Evolutionary conservation across 35 echinoderm and acorn worm species (phyloP).

Genomic region (Hemicentrotus pulcherrimus): DNA sequence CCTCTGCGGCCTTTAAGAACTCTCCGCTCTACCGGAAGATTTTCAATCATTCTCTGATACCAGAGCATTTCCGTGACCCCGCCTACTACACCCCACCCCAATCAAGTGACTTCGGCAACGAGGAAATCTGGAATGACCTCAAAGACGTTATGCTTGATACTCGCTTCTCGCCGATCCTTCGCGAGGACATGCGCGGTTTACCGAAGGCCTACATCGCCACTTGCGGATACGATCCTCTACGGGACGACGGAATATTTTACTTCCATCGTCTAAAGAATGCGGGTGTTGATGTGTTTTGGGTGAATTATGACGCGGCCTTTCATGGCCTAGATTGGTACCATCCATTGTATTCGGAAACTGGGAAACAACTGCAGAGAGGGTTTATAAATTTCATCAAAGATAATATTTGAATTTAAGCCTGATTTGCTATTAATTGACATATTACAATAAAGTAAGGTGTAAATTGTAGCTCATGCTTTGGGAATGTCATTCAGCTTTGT

Average conservation of each 20-base stretch:
- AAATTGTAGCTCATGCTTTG: no score
- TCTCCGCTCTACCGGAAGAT: background rate
- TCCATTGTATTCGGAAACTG: background rate
- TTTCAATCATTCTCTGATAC: background rate
- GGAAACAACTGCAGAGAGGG: background rate
- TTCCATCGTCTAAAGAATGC: constrained; percentile 60
- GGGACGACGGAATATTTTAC: constrained; percentile 88
- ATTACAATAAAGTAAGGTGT: no score
- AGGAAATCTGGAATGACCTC: constrained; percentile 26
- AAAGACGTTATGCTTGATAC: constrained; percentile 51
- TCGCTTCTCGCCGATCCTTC: constrained; percentile 56
- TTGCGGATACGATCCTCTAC: constrained; percentile 63
- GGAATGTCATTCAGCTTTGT: no score
- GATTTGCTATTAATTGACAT: no score
- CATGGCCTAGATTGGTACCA: constrained; percentile 58
- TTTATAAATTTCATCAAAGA: background rate
- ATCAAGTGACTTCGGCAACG: background rate
- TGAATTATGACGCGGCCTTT: constrained; percentile 78
- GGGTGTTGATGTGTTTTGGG: constrained; percentile 59
- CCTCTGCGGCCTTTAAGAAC: background rate
- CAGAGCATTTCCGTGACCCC: background rate
- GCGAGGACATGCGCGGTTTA: constrained; percentile 55
- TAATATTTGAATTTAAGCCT: background rate
- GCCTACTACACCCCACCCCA: background rate
- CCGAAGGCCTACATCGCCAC: constrained; percentile 82